A percentile compares a stretch with the other conserved stretches of the same genome.
These are phyloP conservation scores for Nycticryphes semicollaris DNA, from an alignment of 2,113 vertebrate species.

Conservation along the genomic window DNA sequence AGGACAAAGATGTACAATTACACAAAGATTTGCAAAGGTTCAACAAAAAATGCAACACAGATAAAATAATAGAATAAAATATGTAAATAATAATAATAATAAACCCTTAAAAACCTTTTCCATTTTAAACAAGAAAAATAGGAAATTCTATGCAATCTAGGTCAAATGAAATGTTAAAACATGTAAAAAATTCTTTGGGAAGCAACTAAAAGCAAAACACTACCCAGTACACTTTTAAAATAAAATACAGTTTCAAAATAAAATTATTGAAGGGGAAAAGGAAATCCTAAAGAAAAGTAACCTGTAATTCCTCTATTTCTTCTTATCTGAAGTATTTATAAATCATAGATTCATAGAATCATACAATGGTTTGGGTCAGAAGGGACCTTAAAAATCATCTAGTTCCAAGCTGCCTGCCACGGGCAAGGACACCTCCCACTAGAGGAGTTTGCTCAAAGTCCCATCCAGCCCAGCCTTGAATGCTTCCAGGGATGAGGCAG, in stretches of 20 bases:
- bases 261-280: background rate
- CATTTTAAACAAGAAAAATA: background rate
- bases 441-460: no score
- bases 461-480: no score
- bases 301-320: background rate
- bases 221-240: background rate
- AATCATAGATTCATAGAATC: background rate
- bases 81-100: background rate
- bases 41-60: background rate
- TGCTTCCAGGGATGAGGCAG: no score
- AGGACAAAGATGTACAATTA: background rate
- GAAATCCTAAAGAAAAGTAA: background rate
- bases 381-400: background rate
- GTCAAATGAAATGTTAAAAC: background rate
- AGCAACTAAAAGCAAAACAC: background rate
- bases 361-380: background rate
- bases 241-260: background rate
- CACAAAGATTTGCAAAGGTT: background rate
- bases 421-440: background rate
- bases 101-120: rapidly evolving
- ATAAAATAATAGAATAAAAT: background rate
- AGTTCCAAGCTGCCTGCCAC: background rate
- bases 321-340: background rate
- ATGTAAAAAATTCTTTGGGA: background rate
- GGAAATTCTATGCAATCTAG: background rate